Conservation (phyloP, 2,113 vertebrate species). For the Ameiurus melas region DNA sequence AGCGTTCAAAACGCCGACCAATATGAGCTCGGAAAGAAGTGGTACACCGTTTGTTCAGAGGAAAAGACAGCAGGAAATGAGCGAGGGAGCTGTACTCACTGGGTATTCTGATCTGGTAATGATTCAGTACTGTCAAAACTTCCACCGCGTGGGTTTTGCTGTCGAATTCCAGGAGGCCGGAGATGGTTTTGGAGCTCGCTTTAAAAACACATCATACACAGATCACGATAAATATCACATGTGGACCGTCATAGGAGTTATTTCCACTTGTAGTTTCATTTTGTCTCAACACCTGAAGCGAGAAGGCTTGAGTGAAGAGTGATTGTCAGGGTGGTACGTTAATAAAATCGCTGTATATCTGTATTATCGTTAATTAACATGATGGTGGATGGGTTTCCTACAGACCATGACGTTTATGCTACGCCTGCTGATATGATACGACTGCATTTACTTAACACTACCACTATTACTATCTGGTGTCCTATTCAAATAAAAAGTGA, state of each 20-base stretch:
- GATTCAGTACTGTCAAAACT: slow-evolving; percentile 94
- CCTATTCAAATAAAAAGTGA: not conserved
- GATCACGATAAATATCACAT: not conserved
- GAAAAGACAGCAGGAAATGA: not conserved
- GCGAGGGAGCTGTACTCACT: slow-evolving; percentile 76
- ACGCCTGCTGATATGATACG: not conserved
- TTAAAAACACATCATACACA: slow-evolving; percentile 21
- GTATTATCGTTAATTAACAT: not conserved
- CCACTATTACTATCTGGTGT: not conserved
- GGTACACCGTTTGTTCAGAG: not conserved
- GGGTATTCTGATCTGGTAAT: slow-evolving; percentile 96
- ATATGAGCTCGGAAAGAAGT: not conserved
- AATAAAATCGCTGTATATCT: not conserved
- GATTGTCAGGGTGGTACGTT: not conserved
- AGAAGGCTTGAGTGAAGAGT: not conserved
- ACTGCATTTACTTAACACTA: not conserved
- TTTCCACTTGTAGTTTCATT: not conserved
- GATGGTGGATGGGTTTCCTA: not conserved
- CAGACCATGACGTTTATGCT: not conserved
- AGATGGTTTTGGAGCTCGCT: slow-evolving; percentile 95
- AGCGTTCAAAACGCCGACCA: not conserved
- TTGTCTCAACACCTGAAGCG: not conserved
- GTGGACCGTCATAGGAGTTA: not conserved
- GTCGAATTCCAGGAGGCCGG: slow-evolving; percentile 93
- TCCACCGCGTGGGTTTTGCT: slow-evolving; percentile 95